A percentile compares a stretch with the other conserved stretches of the same genome.
Conservation (phyloP, 2,888 invertebrate genomes). For the Phyto melanocephala region DNA sequence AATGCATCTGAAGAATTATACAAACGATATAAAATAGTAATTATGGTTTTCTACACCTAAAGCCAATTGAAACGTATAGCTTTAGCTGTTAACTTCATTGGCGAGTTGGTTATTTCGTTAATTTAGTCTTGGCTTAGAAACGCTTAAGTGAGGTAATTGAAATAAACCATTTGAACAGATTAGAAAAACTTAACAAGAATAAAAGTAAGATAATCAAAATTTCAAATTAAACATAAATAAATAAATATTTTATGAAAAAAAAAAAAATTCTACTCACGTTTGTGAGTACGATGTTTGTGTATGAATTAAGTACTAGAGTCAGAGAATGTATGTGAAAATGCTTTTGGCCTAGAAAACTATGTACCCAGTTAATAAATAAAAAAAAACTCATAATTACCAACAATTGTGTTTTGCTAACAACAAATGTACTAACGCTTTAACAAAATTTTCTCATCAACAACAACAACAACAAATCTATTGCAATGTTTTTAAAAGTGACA, state of each 20-base stretch:
- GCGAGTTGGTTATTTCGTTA: not conserved
- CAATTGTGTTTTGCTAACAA: not conserved
- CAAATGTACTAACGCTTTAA: too few species aligned
- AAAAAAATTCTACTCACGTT: conserved; percentile 29
- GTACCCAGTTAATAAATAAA: conserved; percentile 23
- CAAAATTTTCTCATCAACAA: not conserved
- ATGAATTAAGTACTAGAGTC: not conserved
- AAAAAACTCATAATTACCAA: not conserved
- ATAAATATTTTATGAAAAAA: not conserved
- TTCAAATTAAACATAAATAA: not conserved
- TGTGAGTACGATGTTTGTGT: too few species aligned
- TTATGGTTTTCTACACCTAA: conserved; percentile 15
- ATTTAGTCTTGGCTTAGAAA: conserved; percentile 56
- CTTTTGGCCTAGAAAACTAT: conserved; percentile 56
- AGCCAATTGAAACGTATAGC: not conserved
- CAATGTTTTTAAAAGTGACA: not conserved
- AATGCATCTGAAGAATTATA: conserved; percentile 24
- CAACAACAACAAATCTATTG: too few species aligned
- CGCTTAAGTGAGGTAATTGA: conserved; percentile 56
- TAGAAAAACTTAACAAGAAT: not conserved
- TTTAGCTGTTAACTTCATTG: not conserved
- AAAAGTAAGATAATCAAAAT: not conserved
- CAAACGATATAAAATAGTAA: too few species aligned
- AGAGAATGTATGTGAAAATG: not conserved
- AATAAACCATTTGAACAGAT: conserved; percentile 4